Evolutionary conservation across 2,113 vertebrate species (phyloP).

Genomic region (Sinocyclocheilus rhinocerous): DNA sequence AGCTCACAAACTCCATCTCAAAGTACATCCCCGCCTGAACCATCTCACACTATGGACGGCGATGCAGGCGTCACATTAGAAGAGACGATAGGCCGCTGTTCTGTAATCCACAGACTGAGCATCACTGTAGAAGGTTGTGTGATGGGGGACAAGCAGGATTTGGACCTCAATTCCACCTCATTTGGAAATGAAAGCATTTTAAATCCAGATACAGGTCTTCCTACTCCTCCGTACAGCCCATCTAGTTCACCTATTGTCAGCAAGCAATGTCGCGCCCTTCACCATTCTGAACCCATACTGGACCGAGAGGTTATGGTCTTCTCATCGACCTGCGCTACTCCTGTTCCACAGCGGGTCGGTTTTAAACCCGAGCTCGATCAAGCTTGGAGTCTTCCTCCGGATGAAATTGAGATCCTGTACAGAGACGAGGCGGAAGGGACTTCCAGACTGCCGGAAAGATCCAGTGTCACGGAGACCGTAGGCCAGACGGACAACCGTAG

Average conservation of each 20-base stretch:
- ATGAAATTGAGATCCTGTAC: conserved; percentile 46
- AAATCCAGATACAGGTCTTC: conserved; percentile 81
- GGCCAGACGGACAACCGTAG: conserved; percentile 1
- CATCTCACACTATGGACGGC: conserved; percentile 36
- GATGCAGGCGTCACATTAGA: conserved; percentile 65
- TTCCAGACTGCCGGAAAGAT: conserved; percentile 3
- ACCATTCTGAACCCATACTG: conserved; percentile 52
- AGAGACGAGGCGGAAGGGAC: conserved; percentile 27
- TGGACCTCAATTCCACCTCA: conserved; percentile 67
- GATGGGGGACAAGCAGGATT: conserved; percentile 61
- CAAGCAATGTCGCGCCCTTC: conserved; percentile 70
- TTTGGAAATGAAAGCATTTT: conserved; percentile 82
- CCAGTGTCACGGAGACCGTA: background rate
- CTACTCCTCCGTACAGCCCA: conserved; percentile 82
- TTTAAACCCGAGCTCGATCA: background rate
- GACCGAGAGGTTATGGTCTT: conserved; percentile 61
- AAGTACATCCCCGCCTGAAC: background rate
- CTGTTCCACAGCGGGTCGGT: background rate
- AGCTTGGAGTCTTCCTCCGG: conserved; percentile 47
- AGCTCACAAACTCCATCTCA: conserved; percentile 26
- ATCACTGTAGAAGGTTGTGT: conserved; percentile 68
- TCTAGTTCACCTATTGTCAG: conserved; percentile 71
- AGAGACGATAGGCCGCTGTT: conserved; percentile 59
- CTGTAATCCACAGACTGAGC: conserved; percentile 47
- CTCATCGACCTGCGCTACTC: background rate